Evolutionary conservation across 2,888 invertebrate genomes (phyloP).

Genomic region (Drosophila limbata): DNA sequence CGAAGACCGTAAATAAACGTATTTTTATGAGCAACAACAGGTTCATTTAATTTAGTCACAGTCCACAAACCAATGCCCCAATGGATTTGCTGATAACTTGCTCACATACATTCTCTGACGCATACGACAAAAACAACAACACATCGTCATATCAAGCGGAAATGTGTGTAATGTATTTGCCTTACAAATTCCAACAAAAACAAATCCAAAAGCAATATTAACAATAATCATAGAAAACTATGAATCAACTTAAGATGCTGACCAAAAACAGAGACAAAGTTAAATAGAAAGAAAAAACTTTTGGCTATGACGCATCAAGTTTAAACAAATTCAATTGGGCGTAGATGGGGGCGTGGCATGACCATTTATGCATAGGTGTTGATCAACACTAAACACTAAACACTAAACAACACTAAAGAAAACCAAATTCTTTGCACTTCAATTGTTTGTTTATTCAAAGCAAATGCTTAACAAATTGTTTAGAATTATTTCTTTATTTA

Average conservation of each 20-base stretch:
- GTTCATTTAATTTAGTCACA: constrained; percentile 75
- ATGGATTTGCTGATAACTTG: constrained; percentile 58
- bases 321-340: constrained; percentile 42
- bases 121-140: constrained; percentile 38
- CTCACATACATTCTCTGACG: constrained; percentile 50
- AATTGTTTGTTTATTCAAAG: constrained; percentile 30
- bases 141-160: constrained; percentile 18
- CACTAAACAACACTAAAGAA: constrained; percentile 3
- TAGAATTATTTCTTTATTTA: constrained; percentile 1
- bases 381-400: constrained; percentile 31
- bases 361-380: constrained; percentile 39
- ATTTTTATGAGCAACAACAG: constrained; percentile 53
- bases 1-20: background rate
- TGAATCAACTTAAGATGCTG: constrained; percentile 56
- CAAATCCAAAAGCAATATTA: background rate
- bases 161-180: constrained; percentile 27
- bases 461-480: constrained; percentile 12
- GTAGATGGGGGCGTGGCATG: constrained; percentile 21
- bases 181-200: constrained; percentile 10
- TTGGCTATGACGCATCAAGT: constrained; percentile 45
- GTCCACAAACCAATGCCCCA: constrained; percentile 34
- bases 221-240: background rate
- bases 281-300: background rate
- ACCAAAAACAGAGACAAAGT: constrained; percentile 15
- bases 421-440: constrained; percentile 18